Conservation (phyloP, 2,113 vertebrate species). For the Pterocles burchelli region DNA sequence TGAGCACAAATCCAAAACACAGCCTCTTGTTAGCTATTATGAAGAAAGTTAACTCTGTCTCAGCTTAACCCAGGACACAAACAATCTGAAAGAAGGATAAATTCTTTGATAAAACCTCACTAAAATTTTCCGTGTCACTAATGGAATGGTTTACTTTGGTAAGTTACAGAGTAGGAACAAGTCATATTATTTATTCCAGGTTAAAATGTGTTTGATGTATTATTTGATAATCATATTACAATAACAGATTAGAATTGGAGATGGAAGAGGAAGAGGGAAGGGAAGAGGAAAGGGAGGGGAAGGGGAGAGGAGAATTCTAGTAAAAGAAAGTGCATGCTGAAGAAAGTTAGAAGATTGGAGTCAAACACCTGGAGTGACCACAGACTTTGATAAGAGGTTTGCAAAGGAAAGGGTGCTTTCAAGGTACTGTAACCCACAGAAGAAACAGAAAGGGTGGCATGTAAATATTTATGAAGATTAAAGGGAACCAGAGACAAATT, state of each 20-base stretch:
- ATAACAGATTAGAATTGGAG: neutral
- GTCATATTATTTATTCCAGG: neutral
- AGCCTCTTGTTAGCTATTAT: no score
- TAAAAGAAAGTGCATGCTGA: neutral
- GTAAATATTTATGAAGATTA: neutral
- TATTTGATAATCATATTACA: neutral
- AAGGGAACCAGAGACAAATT: neutral
- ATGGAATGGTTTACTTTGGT: neutral
- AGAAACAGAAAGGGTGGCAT: neutral
- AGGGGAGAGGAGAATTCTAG: neutral
- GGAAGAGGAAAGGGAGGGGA: neutral
- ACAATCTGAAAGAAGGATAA: neutral
- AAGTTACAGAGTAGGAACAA: accelerated
- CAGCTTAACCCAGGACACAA: neutral
- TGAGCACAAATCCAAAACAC: no score
- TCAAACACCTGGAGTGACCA: neutral
- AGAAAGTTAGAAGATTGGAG: neutral
- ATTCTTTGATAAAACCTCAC: neutral
- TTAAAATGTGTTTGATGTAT: neutral
- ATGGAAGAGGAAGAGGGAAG: neutral
- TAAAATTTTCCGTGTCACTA: neutral
- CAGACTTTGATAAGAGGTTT: neutral
- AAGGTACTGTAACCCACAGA: neutral
- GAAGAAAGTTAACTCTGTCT: no score
- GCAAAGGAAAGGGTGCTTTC: neutral